Conservation (phyloP, 2,113 vertebrate genomes). For the Dendrocopos noguchii region DNA sequence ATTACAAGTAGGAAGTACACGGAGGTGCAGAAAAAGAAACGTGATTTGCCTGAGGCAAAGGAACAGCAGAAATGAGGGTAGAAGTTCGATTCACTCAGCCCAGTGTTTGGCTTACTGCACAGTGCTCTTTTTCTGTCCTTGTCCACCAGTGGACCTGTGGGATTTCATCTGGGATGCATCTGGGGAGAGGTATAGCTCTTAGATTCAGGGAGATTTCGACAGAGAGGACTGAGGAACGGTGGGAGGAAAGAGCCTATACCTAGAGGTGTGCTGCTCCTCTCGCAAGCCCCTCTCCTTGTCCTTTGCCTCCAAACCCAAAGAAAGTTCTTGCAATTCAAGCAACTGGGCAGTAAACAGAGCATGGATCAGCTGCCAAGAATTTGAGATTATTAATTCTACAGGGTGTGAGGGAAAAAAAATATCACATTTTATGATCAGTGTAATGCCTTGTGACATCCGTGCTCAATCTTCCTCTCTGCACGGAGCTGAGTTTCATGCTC, state of each 20-base stretch:
- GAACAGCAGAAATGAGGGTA: background rate
- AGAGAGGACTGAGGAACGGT: background rate
- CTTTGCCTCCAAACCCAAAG: background rate
- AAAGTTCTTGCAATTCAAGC: background rate
- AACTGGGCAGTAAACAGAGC: fast-evolving
- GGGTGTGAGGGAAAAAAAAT: fast-evolving
- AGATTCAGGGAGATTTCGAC: background rate
- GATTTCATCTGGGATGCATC: background rate
- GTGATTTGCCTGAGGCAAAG: background rate
- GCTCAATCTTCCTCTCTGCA: background rate
- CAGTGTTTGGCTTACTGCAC: fast-evolving
- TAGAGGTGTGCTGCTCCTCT: background rate
- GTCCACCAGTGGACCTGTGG: background rate
- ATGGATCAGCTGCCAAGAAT: background rate
- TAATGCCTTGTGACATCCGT: background rate
- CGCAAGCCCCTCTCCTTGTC: background rate
- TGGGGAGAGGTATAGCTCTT: fast-evolving
- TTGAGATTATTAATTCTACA: background rate
- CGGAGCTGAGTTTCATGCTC: background rate
- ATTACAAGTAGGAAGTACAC: background rate
- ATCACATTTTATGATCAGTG: fast-evolving
- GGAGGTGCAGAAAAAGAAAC: background rate
- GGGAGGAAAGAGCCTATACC: background rate
- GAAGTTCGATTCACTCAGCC: background rate
- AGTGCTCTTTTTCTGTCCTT: background rate